Conservation (phyloP, 1,140 invertebrate genomes). For the Zaprionus tsacasi region DNA sequence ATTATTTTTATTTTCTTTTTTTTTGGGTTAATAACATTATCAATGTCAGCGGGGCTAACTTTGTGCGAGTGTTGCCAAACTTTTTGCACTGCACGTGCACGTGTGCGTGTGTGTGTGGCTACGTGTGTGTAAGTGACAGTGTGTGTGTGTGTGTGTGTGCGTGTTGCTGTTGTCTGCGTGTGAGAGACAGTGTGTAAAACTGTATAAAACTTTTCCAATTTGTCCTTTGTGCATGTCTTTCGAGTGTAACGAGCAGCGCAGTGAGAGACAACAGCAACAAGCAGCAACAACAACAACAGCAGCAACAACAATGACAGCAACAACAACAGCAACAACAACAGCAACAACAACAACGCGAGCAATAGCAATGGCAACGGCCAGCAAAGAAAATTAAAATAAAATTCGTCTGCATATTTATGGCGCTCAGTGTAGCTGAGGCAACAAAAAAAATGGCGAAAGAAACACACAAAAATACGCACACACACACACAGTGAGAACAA, state of each 20-base stretch:
- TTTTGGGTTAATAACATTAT: constrained; percentile 54
- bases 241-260: constrained; percentile 53
- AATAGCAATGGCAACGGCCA: constrained; percentile 12
- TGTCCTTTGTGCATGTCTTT: constrained; percentile 67
- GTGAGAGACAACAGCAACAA: constrained; percentile 12
- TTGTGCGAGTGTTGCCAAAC: constrained; percentile 23
- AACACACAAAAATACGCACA: constrained; percentile 2
- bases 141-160: constrained; percentile 27
- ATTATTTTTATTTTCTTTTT: not conserved
- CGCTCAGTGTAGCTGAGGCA: constrained; percentile 37
- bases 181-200: constrained; percentile 32
- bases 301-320: constrained; percentile 10
- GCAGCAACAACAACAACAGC: constrained; percentile 13
- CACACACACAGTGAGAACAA: constrained; percentile 1
- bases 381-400: constrained; percentile 62
- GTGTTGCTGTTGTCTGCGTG: constrained; percentile 15
- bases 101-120: constrained; percentile 24
- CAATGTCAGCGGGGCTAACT: constrained; percentile 52
- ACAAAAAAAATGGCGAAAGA: constrained; percentile 16
- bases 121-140: constrained; percentile 13
- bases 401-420: constrained; percentile 66
- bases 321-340: constrained; percentile 17
- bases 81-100: not conserved
- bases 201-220: constrained; percentile 66
- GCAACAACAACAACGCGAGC: not conserved